phyloP scores from a whole-genome alignment of 1,140 invertebrate genomes.

The Drosophila fuyamai region DNA sequence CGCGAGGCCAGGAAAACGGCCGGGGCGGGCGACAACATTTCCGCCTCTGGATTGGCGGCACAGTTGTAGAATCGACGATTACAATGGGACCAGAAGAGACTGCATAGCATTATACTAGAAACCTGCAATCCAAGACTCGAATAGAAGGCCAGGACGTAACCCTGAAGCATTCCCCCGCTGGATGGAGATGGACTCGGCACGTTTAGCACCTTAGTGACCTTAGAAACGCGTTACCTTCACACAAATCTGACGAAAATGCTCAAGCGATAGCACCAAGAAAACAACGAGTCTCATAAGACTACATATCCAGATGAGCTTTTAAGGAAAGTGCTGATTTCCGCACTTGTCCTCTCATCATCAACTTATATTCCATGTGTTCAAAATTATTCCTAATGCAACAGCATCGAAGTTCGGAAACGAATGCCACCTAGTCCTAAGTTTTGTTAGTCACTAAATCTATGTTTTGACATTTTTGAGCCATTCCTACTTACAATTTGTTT shows the following conservation, averaged over 20 bases:
- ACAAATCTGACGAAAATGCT: slow-evolving; percentile 50
- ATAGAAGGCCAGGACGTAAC: slow-evolving; percentile 36
- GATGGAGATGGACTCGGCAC: slow-evolving; percentile 63
- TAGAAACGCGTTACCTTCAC: slow-evolving; percentile 79
- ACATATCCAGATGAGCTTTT: slow-evolving; percentile 63
- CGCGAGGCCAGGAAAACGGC: slow-evolving; percentile 93
- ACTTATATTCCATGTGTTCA: slow-evolving; percentile 53
- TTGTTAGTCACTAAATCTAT: slow-evolving; percentile 43
- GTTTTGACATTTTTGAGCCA: slow-evolving; percentile 57
- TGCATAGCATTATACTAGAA: slow-evolving; percentile 63
- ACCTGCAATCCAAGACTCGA: slow-evolving; percentile 62
- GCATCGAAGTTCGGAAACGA: slow-evolving; percentile 40
- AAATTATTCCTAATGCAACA: slow-evolving; percentile 64
- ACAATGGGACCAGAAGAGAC: slow-evolving; percentile 51
- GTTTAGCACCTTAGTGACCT: slow-evolving; percentile 80
- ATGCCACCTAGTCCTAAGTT: slow-evolving; percentile 64
- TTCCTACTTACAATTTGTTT: slow-evolving; percentile 74
- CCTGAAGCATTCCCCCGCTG: slow-evolving; percentile 48
- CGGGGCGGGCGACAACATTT: slow-evolving; percentile 95
- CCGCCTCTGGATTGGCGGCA: slow-evolving; percentile 91
- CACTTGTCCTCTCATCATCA: slow-evolving; percentile 4
- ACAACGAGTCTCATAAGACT: slow-evolving; percentile 51
- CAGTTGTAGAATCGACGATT: slow-evolving; percentile 86
- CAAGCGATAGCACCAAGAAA: slow-evolving; percentile 35
- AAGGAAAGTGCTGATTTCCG: slow-evolving; percentile 4